Evolutionary conservation across 2,888 invertebrate genomes (phyloP), one percentile per base, ranked within the genome.

Genomic region (Stenodema calcarata): DNA sequence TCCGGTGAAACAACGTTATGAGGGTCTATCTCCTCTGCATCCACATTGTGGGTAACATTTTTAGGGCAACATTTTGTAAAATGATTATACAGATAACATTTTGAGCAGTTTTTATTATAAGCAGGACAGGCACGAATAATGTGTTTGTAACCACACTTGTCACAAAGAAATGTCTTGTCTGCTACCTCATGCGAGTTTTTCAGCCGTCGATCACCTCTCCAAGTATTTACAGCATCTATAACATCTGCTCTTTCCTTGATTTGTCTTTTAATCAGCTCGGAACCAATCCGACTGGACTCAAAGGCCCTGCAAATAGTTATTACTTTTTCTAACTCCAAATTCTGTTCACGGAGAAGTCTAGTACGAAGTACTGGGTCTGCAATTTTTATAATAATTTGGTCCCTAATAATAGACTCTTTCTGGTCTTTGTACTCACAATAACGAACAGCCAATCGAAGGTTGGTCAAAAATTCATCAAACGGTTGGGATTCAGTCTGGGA

Each of bases 381-480:
- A 70, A 84, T 23, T 18, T 18, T 27, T 23, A 81, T 35, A 54
- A 81, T 81, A 62, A 81, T n/a, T n/a, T n/a, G n/a, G n/a, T n/a
- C n/a, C n/a, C n/a, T n/a, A n/a, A n/a, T n/a, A n/a, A n/a, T n/a
- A 62, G 84, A 84, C 0, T 84, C 84, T 44, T 70, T 44, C 14
- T 62, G 47, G 27, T 84, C 84, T 16, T 73, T 73, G 42, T 84
- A 84, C 0, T 84, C 73, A 41, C 84, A 84, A 1, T 23, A n/a
- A 81, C 9, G n/a, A n/a, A n/a, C n/a, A n/a, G n/a, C n/a, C n/a
- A n/a, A n/a, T n/a, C n/a, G n/a, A n/a, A n/a, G n/a, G n/a, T 84
- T 23, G 4, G 84, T 84, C 3, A 84, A 42, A 84, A 84, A 84
- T 7, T 84, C 84, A 23, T 81, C 81, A 30, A 81, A 81, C n/a